These are phyloP conservation scores for Drosophila tanythrix DNA, from an alignment of 2,888 invertebrate species.

Conservation along the genomic window DNA sequence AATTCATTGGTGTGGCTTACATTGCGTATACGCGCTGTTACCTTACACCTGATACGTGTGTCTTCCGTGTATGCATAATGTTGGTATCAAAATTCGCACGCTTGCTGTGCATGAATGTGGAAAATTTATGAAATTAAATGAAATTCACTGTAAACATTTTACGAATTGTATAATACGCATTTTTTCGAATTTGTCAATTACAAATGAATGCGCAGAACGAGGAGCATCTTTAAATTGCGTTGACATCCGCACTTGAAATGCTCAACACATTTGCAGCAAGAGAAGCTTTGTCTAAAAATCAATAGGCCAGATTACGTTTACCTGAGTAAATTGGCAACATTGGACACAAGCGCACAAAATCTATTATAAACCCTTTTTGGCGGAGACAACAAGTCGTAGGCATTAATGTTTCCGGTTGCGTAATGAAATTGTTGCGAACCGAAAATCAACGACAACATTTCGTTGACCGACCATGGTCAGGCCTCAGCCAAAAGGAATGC, in stretches of 20 bases:
- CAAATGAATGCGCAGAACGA: neutral
- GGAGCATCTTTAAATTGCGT: neutral
- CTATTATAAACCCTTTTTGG: slow-evolving; percentile 7
- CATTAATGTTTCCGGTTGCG: slow-evolving; percentile 36
- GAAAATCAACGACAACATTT: slow-evolving; percentile 31
- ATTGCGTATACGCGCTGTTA: slow-evolving; percentile 31
- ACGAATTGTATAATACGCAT: slow-evolving; percentile 21
- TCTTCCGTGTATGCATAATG: neutral
- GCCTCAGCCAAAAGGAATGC: slow-evolving; percentile 20
- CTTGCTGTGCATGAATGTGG: slow-evolving; percentile 38
- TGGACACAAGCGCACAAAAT: neutral
- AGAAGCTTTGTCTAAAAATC: neutral
- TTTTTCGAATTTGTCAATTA: slow-evolving; percentile 25
- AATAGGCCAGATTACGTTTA: neutral
- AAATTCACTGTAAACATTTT: slow-evolving; percentile 16
- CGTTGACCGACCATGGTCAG: slow-evolving; percentile 26
- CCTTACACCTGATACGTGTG: neutral
- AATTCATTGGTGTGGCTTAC: slow-evolving; percentile 38
- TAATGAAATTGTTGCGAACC: slow-evolving; percentile 44
- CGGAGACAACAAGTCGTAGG: slow-evolving; percentile 2
- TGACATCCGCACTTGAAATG: neutral
- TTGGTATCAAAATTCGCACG: slow-evolving; percentile 19
- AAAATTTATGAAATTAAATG: slow-evolving; percentile 51
- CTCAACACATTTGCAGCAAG: neutral
- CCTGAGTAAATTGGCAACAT: slow-evolving; percentile 3